phyloP scores from a whole-genome alignment of 2,113 vertebrate genomes.

The Tor tambroides region DNA sequence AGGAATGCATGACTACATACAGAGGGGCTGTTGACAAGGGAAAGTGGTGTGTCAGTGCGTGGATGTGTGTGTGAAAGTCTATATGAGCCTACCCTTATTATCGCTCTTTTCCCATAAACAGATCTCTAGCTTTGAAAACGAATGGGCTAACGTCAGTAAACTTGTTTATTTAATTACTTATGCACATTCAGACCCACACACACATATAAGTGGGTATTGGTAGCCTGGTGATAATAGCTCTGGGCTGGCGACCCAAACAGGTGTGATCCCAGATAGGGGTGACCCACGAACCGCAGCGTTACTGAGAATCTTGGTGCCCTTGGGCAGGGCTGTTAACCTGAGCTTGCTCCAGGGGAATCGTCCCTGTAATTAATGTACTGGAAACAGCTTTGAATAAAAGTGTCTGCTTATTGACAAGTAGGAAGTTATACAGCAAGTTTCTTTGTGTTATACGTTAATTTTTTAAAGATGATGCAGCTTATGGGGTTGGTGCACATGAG shows the following conservation, averaged over 20 bases:
- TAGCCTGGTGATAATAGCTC: constrained; percentile 18
- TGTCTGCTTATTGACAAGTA: neutral
- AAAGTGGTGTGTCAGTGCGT: constrained; percentile 26
- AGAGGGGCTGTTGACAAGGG: constrained; percentile 18
- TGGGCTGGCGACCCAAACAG: constrained; percentile 28
- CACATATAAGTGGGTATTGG: neutral
- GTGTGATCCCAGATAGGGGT: constrained; percentile 29
- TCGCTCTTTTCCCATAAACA: constrained; percentile 7
- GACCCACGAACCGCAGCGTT: neutral
- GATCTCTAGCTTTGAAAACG: neutral
- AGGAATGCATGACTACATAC: constrained; percentile 43
- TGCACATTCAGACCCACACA: neutral
- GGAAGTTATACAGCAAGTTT: neutral
- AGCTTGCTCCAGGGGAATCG: neutral
- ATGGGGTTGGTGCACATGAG: neutral
- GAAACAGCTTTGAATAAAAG: constrained; percentile 11
- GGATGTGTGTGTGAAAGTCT: constrained; percentile 36
- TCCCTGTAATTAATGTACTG: constrained; percentile 7
- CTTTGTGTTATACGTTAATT: neutral
- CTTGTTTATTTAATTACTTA: constrained; percentile 11
- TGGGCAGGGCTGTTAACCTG: constrained; percentile 14
- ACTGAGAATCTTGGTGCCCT: constrained; percentile 19
- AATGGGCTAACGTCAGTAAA: neutral
- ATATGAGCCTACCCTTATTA: constrained; percentile 21
- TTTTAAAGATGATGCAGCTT: neutral